phyloP scores from a whole-genome alignment of 1,140 invertebrate species.

The Meloidogyne floridensis region DNA sequence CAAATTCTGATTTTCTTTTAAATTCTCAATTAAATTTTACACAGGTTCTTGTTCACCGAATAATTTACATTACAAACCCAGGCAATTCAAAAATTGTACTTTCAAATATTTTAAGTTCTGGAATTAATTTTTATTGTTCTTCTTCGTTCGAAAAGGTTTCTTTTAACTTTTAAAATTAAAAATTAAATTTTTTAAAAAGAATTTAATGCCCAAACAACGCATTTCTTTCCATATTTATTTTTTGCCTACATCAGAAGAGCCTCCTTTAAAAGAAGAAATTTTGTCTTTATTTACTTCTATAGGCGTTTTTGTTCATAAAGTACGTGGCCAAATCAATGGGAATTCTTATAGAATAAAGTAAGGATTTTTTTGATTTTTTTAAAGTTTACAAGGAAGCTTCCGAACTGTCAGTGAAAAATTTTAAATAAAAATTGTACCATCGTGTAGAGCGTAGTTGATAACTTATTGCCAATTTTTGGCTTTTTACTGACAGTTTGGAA shows the following conservation, averaged over 20 bases:
- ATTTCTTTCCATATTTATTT: slow-evolving; percentile 40
- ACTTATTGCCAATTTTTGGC: too few relatives aligned
- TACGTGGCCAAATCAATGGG: slow-evolving; percentile 66
- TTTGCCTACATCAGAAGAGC: slow-evolving; percentile 38
- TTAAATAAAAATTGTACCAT: too few relatives aligned
- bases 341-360: slow-evolving; percentile 52
- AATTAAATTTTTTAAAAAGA: slow-evolving; percentile 21
- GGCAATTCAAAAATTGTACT: slow-evolving; percentile 23
- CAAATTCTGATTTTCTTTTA: slow-evolving; percentile 9
- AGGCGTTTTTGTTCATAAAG: slow-evolving; percentile 80
- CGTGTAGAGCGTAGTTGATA: too few relatives aligned
- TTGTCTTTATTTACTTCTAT: slow-evolving; percentile 89
- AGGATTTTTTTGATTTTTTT: not conserved
- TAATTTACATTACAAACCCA: slow-evolving; percentile 29
- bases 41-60: slow-evolving; percentile 31
- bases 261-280: slow-evolving; percentile 71
- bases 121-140: slow-evolving; percentile 43
- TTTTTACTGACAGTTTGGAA: too few relatives aligned
- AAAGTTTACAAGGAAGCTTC: not conserved
- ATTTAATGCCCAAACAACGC: slow-evolving; percentile 33
- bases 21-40: not conserved
- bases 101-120: slow-evolving; percentile 32
- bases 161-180: too few relatives aligned
- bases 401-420: too few relatives aligned
- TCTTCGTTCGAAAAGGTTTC: slow-evolving; percentile 31